Evolutionary conservation across 2,797 vertebrate genomes (phyloP), one percentile per base, ranked within the genome.

Genomic region (Lophotriccus pileatus): DNA sequence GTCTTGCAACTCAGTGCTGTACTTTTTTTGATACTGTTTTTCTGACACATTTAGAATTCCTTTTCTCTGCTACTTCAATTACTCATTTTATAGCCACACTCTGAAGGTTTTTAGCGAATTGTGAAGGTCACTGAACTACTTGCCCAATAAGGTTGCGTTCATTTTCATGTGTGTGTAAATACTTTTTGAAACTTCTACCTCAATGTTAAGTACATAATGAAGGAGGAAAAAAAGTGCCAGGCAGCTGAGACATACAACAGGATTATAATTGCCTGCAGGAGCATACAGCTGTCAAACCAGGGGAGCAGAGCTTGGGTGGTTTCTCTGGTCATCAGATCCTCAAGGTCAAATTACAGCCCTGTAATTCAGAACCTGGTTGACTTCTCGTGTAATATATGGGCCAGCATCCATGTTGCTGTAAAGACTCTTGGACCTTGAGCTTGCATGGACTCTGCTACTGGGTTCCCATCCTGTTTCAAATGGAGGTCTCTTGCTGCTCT

Each of bases 171-270:
- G 11, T 67, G n/a, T 75, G 92, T 93, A 90, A 89, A 80, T 84
- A 72, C 27, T 63, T 43, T 24, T 53, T 88, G 62, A 89, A 94
- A 93, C 53, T 92, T 93, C 95, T 96, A 90, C 93, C 91, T 97
- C 92, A 91, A 19, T 50, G 16, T 69, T 81, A 84, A 84, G 15
- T 53, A 19, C 8, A 9, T 28, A 74, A 37, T 50, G 53, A 82
- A 62, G 41, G 30, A 67, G 18, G 6, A 1, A 13, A 79, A 80
- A 15, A 56, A 19, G 17, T 76, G 27, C 79, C 73, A 90, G 89
- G 87, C 75, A 88, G 27, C 70, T 56, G 67, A 69, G 44, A 76
- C 19, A 7, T 50, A 28, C 8, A 56, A 34, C 44, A 72, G 27
- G 69, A 25, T 69, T 94, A 24, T 83, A 94, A 84, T 50, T 92